Percentiles rank a stretch among this genome's conserved stretches.
These are phyloP conservation scores for Bettongia penicillata DNA, from an alignment of 2,113 vertebrate genomes.

Conservation along the genomic window DNA sequence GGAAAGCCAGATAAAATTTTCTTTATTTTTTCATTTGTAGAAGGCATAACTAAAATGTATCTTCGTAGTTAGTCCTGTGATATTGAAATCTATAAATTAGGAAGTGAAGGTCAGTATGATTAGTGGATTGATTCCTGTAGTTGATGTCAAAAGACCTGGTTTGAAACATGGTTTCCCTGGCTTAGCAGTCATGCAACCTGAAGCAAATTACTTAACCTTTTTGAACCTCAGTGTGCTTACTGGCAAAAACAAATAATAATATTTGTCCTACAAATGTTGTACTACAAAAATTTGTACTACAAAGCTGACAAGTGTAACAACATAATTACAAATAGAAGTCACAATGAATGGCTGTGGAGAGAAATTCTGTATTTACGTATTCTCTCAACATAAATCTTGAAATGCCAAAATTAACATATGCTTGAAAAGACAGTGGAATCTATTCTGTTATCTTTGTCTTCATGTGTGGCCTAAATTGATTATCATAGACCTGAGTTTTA, in stretches of 20 bases:
- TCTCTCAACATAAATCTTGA: not conserved
- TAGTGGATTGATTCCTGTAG: not conserved
- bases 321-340: not conserved
- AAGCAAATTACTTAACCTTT: not conserved
- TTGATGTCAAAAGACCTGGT: not conserved
- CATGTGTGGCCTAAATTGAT: not conserved
- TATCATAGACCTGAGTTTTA: not conserved
- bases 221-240: not conserved
- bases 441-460: not conserved
- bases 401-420: not conserved
- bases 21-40: not conserved
- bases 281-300: not conserved
- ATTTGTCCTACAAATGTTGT: not conserved
- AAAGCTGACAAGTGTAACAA: not conserved
- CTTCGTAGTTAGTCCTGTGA: not conserved
- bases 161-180: not conserved
- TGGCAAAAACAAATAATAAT: not conserved
- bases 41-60: not conserved
- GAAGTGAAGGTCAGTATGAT: not conserved
- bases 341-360: not conserved
- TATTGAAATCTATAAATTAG: not conserved
- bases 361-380: not conserved
- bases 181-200: not conserved
- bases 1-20: constrained; percentile 3
- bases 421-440: not conserved